A percentile compares a stretch with the other conserved stretches of the same genome.
Evolutionary conservation across 2,113 vertebrate species (phyloP).

Genomic region (Girardinichthys multiradiatus): DNA sequence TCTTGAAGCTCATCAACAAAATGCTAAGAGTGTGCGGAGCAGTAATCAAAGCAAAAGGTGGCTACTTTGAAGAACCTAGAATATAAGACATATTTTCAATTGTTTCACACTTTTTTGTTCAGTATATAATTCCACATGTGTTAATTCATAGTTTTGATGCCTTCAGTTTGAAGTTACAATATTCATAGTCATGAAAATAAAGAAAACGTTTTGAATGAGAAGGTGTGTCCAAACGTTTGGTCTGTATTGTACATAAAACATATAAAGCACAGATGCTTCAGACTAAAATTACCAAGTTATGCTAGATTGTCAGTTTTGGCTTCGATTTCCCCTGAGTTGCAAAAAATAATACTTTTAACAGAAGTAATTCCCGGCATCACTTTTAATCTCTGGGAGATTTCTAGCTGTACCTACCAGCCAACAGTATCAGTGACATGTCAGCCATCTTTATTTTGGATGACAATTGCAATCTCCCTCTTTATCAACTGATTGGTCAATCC

Average conservation of each 20-base stretch:
- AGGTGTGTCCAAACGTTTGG: too few relatives aligned
- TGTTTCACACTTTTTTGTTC: too few relatives aligned
- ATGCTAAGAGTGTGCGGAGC: too few relatives aligned
- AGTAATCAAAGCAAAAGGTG: too few relatives aligned
- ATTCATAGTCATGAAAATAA: too few relatives aligned
- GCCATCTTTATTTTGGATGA: constrained; percentile 71
- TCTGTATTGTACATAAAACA: not conserved
- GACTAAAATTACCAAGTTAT: not conserved
- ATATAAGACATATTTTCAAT: too few relatives aligned
- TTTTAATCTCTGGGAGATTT: constrained; percentile 34
- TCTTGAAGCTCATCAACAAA: too few relatives aligned
- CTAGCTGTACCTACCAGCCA: constrained; percentile 43
- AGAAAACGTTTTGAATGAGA: too few relatives aligned
- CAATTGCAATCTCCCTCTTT: constrained; percentile 64
- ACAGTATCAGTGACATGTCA: constrained; percentile 41
- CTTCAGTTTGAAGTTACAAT: too few relatives aligned
- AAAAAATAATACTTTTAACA: not conserved
- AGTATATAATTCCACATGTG: too few relatives aligned
- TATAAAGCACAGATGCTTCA: not conserved
- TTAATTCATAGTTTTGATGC: too few relatives aligned
- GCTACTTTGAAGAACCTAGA: too few relatives aligned
- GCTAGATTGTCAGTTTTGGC: not conserved
- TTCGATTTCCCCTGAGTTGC: not conserved
- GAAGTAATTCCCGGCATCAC: constrained; percentile 25
- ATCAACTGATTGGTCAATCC: constrained; percentile 73